Percentiles rank a stretch among this genome's conserved stretches.
phyloP scores from a whole-genome alignment of 37 sponge, comb jelly and placozoan genomes.

The Amphimedon queenslandica region DNA sequence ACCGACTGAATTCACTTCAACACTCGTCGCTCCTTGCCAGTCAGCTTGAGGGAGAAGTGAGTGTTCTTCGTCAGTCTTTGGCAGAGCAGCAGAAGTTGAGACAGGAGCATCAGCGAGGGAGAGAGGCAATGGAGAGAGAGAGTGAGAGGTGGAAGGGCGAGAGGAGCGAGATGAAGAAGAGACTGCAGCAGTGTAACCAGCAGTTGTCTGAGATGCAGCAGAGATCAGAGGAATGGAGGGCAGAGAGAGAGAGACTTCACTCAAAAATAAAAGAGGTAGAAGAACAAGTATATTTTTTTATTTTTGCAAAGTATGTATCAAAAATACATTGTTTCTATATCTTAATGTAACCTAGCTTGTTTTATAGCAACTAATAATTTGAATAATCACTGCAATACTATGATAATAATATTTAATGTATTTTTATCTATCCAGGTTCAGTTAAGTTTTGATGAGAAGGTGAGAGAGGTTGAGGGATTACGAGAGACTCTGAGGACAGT shows the following conservation, averaged over 20 bases:
- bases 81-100: constrained; percentile 13
- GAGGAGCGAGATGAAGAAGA: background rate
- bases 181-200: background rate
- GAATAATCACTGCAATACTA: too few relatives aligned
- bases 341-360: too few relatives aligned
- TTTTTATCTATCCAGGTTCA: constrained; percentile 2
- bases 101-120: constrained; percentile 3
- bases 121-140: constrained; percentile 13
- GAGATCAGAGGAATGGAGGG: background rate
- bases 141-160: constrained; percentile 21
- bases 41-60: constrained; percentile 8
- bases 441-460: constrained; percentile 23
- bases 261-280: constrained; percentile 2
- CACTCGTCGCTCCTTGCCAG: background rate
- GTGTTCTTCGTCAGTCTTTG: constrained; percentile 5
- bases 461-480: constrained; percentile 6
- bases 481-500: too few relatives aligned
- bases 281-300: too few relatives aligned
- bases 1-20: background rate
- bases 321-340: too few relatives aligned
- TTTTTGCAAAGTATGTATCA: too few relatives aligned
- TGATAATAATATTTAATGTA: background rate
- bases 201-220: constrained; percentile 3
- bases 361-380: too few relatives aligned
- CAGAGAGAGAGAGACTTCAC: background rate